phyloP scores from a whole-genome alignment of 2,888 invertebrate species.

The Machimus rusticus region DNA sequence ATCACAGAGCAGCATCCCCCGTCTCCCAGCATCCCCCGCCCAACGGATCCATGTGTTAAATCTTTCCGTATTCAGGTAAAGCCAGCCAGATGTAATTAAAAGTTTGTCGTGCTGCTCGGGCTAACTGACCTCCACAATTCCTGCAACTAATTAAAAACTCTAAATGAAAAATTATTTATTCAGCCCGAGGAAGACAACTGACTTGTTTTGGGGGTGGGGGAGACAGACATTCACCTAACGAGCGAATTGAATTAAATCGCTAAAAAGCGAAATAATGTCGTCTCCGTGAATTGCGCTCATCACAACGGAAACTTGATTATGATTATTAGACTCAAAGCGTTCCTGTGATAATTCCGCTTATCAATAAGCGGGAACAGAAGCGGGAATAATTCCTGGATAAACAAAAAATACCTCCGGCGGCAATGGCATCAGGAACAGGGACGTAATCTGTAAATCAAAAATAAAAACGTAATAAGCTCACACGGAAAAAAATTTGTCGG shows the following conservation, averaged over 20 bases:
- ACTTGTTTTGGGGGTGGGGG: background rate
- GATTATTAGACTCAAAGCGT: background rate
- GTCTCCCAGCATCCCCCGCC: background rate
- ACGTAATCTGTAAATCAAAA: background rate
- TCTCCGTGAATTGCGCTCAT: background rate
- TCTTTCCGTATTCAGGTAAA: conserved; percentile 6
- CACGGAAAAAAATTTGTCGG: too few species aligned
- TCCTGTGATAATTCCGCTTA: background rate
- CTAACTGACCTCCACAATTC: conserved; percentile 19
- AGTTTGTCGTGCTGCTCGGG: conserved; percentile 19
- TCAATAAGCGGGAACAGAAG: background rate
- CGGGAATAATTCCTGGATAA: background rate
- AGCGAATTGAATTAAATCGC: background rate
- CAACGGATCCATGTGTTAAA: background rate
- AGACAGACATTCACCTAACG: background rate
- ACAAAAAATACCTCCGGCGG: background rate
- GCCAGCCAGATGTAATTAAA: conserved; percentile 35
- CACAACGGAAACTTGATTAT: background rate
- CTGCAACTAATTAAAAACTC: conserved; percentile 35
- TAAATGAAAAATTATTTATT: conserved; percentile 36
- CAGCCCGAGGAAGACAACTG: background rate
- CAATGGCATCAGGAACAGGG: background rate
- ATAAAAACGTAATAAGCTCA: background rate
- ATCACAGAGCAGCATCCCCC: background rate
- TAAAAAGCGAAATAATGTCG: background rate